Evolutionary conservation across 1,140 invertebrate species (phyloP), one percentile per base, ranked within the genome.

Genomic region (Ridgeia piscesae): DNA sequence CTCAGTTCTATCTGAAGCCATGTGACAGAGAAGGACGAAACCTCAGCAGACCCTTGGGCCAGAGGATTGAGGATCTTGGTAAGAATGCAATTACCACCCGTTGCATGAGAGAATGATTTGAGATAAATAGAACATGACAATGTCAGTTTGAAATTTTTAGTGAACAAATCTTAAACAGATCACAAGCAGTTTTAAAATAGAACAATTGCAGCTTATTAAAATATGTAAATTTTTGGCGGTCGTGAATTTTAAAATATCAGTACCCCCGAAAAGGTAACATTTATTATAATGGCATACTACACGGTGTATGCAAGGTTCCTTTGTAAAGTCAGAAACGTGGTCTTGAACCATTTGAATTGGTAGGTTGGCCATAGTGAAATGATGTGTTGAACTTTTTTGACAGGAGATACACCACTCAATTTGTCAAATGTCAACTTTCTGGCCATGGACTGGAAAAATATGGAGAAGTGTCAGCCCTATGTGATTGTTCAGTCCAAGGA

Each of bases 401-500:
- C 58, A 77, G 58, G 17, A 14, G 95, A 96, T 48, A 94, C 94
- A 88, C 94, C 95, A 35, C 92, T 96, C 89, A 95, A 96, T 92
- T 92, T 96, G 58, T 93, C 93, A 27, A 93, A 94, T 35, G 94
- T 94, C 88, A 93, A 93, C 50, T 95, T 94, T 93, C 93, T 96
- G 88, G 95, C 96, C 34, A 95, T 96, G 94, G 96, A 96, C 93
- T 96, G 96, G 96, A 95, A 95, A 77, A 96, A 96, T 89, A 92
- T 33, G 27, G 95, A 96, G 89, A 95, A 95, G 77, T 93, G 94
- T n/a, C 93, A 93, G 9, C 94, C 94, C 89, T 95, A 95, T 94
- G 96, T 96, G 0, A 92, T 96, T 35, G 95, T 96, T 4, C 95
- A 96, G 92, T 94, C 95, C 11, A 96, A 96, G 93, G 94, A 95